A percentile compares a stretch with the other conserved stretches of the same genome.
phyloP scores from a whole-genome alignment of 2,113 vertebrate genomes.

The Limanda limanda region DNA sequence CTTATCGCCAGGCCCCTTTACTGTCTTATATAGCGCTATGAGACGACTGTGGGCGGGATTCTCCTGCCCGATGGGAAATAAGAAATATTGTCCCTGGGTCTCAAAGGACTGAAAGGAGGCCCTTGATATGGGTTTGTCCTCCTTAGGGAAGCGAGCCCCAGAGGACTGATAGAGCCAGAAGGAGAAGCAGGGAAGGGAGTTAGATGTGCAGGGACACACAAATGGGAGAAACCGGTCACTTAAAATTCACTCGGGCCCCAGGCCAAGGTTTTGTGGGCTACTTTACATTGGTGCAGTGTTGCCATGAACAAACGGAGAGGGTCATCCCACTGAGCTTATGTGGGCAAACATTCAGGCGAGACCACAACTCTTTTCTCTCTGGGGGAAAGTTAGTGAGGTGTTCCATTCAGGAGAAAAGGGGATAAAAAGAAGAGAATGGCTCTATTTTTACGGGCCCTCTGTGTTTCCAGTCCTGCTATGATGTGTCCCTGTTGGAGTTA shows the following conservation, averaged over 20 bases:
- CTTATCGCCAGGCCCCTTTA: conserved; percentile 75
- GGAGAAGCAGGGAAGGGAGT: conserved; percentile 26
- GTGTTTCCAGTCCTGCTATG: conserved; percentile 25
- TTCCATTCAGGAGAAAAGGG: conserved; percentile 27
- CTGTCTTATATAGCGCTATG: conserved; percentile 65
- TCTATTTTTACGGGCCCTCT: conserved; percentile 31
- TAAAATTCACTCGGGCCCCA: conserved; percentile 80
- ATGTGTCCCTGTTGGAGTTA: conserved; percentile 52
- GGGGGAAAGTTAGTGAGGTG: conserved; percentile 28
- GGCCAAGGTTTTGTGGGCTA: conserved; percentile 77
- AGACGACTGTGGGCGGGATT: conserved; percentile 69
- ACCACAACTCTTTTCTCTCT: conserved; percentile 48
- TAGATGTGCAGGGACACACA: conserved; percentile 61
- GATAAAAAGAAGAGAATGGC: background rate
- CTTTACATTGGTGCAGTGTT: conserved; percentile 84
- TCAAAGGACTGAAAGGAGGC: conserved; percentile 59
- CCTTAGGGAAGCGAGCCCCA: conserved; percentile 44
- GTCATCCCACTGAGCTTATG: conserved; percentile 68
- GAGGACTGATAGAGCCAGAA: conserved; percentile 21
- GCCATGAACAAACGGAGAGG: conserved; percentile 71
- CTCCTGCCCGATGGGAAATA: conserved; percentile 52
- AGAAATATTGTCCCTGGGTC: conserved; percentile 66
- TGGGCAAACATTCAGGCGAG: conserved; percentile 69
- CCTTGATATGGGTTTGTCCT: conserved; percentile 61
- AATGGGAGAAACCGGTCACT: conserved; percentile 72